Base-by-base conservation (phyloP, 2,888 invertebrate genomes). In the Elegia similella region DNA sequence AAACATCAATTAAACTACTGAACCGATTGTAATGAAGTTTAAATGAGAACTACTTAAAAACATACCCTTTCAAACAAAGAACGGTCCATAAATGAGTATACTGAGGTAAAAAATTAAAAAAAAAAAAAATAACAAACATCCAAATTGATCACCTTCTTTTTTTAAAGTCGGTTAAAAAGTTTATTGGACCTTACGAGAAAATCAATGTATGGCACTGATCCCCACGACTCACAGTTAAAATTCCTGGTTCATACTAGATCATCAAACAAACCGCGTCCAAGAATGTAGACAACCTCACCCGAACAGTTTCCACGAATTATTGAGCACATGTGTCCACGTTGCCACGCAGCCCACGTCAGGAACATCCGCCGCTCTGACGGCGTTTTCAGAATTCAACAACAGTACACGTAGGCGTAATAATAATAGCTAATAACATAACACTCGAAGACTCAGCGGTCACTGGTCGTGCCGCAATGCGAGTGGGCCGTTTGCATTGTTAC, bases 361-460 rank as follows among this genome's bases (percentile, higher is more conserved):
- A 6, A 32, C 54, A 46, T 55, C 54, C 54, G 42, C 44, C 44
- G 42, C 32, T 44, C 46, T 32, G 44, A 16, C 44, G 32, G 29
- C 52, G 34, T 43, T 55, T 55, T 34, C 44, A 44, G 54, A 50
- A 50, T 16, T 17, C 15, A n/a, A 34, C 12, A 1, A 32, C n/a
- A 46, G 46, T 48, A 48, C 47, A 48, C 47, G 46, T 23, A 29
- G 23, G 59, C 60, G 44, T 60, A 53, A 46, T 62, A 61, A 66
- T 71, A 70, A 70, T 71, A 71, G 69, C 66, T 69, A 69, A 72
- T 75, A 65, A 65, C 57, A 44, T 59, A 71, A 65, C 65, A 66
- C 61, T 60, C 63, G 64, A 69, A 65, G 65, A 65, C 62, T 61
- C 65, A 59, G 61, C 48, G 59, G 61, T 54, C 59, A 52, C 64